phyloP scores from a whole-genome alignment of 1,140 invertebrate genomes.

The Pogonognathellus flavescens region DNA sequence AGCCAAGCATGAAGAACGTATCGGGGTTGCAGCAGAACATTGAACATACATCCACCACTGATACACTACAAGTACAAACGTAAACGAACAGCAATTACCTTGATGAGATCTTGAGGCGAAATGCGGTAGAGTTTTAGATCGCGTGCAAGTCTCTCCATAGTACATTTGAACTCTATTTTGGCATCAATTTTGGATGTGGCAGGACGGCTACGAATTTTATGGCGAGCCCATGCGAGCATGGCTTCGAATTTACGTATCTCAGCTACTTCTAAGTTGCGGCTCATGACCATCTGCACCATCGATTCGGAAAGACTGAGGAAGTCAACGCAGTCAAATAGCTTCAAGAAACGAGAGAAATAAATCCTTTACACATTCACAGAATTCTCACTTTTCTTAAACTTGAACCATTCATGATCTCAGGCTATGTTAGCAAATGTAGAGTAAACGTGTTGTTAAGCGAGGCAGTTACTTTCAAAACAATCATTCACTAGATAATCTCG shows the following conservation, averaged over 20 bases:
- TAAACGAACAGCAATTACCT: slow-evolving; percentile 72
- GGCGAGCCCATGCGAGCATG: slow-evolving; percentile 89
- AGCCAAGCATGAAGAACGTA: too few relatives aligned
- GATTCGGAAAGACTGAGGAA: slow-evolving; percentile 91
- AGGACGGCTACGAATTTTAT: slow-evolving; percentile 79
- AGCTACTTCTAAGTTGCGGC: slow-evolving; percentile 84
- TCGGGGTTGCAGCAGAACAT: too few relatives aligned
- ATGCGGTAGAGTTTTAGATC: slow-evolving; percentile 92
- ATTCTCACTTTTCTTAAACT: neutral
- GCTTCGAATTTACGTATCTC: slow-evolving; percentile 95
- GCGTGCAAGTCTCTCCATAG: slow-evolving; percentile 89
- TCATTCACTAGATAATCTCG: too few relatives aligned
- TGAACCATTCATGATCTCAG: neutral
- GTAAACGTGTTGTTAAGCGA: too few relatives aligned
- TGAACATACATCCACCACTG: too few relatives aligned
- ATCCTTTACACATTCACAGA: slow-evolving; percentile 42
- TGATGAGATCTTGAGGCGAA: slow-evolving; percentile 92
- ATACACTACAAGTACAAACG: neutral
- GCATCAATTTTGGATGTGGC: slow-evolving; percentile 81
- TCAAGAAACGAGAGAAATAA: slow-evolving; percentile 69
- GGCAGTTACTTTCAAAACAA: too few relatives aligned
- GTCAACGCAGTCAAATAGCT: slow-evolving; percentile 85
- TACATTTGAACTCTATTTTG: slow-evolving; percentile 90
- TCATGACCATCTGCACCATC: slow-evolving; percentile 96
- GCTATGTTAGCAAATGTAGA: too few relatives aligned